Percentiles rank a stretch among this genome's conserved stretches.
These are phyloP conservation scores for Vanessa atalanta DNA, from an alignment of 1,140 invertebrate species.

Conservation along the genomic window DNA sequence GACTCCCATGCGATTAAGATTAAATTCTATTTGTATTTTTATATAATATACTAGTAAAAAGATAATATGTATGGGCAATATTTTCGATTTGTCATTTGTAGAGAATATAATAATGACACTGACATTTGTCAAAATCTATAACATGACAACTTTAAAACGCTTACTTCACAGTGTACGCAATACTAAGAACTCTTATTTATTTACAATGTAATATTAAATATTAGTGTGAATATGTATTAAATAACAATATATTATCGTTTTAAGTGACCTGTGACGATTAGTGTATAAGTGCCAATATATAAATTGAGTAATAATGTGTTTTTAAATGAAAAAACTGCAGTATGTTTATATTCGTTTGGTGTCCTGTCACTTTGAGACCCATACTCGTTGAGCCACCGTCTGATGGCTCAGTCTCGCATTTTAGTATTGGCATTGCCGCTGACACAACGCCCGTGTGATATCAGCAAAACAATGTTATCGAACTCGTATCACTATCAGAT, in stretches of 20 bases:
- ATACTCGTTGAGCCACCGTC: slow-evolving; percentile 31
- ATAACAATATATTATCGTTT: neutral
- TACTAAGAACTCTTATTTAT: slow-evolving; percentile 7
- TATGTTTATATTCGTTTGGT: slow-evolving; percentile 49
- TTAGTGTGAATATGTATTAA: neutral
- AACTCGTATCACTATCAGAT: slow-evolving; percentile 54
- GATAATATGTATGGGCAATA: neutral
- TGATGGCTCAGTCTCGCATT: slow-evolving; percentile 45
- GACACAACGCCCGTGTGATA: slow-evolving; percentile 55
- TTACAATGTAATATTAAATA: slow-evolving; percentile 1
- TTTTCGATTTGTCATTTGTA: neutral
- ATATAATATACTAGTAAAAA: too few species aligned
- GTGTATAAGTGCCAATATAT: neutral
- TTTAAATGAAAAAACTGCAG: slow-evolving; percentile 21
- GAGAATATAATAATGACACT: neutral
- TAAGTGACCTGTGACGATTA: neutral
- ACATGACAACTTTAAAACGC: slow-evolving; percentile 2
- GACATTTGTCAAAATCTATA: neutral
- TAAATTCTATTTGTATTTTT: too few species aligned
- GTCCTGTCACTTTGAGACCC: slow-evolving; percentile 42
- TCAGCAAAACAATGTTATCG: slow-evolving; percentile 67
- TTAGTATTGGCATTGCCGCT: slow-evolving; percentile 59
- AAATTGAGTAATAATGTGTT: slow-evolving; percentile 4
- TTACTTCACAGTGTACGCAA: slow-evolving; percentile 12
- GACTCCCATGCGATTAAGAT: too few species aligned